These are phyloP conservation scores for Hydrozoanthus gracilis DNA, from an alignment of 92 coral and sea anemone species.

Conservation along the genomic window DNA sequence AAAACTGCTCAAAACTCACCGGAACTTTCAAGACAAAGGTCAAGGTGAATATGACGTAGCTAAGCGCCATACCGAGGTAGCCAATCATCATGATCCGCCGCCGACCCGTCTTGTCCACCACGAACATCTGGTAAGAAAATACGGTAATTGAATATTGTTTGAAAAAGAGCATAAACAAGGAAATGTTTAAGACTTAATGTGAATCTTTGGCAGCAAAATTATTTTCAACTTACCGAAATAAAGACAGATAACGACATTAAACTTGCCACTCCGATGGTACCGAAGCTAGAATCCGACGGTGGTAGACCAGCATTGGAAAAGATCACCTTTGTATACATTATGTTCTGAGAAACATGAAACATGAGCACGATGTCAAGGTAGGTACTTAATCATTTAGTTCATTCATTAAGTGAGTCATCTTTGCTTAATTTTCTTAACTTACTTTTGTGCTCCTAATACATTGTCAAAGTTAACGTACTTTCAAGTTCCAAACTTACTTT, in stretches of 20 bases:
- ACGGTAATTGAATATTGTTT: neutral
- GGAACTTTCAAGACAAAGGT: conserved; percentile 42
- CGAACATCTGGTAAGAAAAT: conserved; percentile 35
- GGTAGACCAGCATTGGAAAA: conserved; percentile 43
- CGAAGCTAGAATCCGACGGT: conserved; percentile 25
- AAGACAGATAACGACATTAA: conserved; percentile 27
- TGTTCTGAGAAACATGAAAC: neutral
- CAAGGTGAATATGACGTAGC: conserved; percentile 6
- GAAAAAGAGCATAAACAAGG: neutral
- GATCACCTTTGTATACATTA: conserved; percentile 25
- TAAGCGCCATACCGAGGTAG: conserved; percentile 37
- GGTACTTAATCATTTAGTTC: neutral
- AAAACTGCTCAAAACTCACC: neutral
- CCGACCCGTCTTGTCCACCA: conserved; percentile 34
- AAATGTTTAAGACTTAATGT: neutral
- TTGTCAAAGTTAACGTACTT: too few species aligned
- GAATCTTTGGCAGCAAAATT: neutral
- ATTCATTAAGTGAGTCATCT: too few species aligned
- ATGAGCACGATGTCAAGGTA: neutral
- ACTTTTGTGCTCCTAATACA: too few species aligned
- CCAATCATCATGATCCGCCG: conserved; percentile 18
- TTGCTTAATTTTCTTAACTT: too few species aligned
- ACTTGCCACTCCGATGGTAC: conserved; percentile 28
- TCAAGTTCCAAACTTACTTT: too few species aligned
- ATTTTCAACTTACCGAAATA: conserved; percentile 30